These are phyloP conservation scores for Seladonia tumulorum DNA, from an alignment of 2,888 invertebrate genomes.

Conservation along the genomic window DNA sequence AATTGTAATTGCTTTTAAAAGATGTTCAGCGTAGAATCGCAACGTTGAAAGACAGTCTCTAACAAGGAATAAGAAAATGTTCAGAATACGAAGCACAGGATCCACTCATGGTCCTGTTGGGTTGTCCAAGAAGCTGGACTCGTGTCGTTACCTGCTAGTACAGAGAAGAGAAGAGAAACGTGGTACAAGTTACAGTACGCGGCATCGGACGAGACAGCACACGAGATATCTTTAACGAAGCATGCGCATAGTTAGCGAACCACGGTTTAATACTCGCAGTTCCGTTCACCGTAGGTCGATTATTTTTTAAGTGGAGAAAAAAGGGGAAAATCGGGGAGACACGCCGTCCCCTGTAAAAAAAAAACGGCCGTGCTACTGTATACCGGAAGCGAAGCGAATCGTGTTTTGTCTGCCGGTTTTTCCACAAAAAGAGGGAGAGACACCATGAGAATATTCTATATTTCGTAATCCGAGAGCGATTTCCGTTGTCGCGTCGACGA, in stretches of 20 bases:
- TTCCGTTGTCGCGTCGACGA: conserved; percentile 36
- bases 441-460: not conserved
- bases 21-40: not conserved
- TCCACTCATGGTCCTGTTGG: not conserved
- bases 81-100: not conserved
- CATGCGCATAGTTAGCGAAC: conserved; percentile 41
- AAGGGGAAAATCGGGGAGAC: conserved; percentile 12
- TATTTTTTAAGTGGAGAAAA: conserved; percentile 47
- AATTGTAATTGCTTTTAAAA: not conserved
- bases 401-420: conserved; percentile 5
- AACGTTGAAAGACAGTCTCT: not conserved
- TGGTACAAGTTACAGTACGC: conserved; percentile 32
- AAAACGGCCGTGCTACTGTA: conserved; percentile 49
- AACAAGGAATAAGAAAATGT: not conserved
- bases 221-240: conserved; percentile 32
- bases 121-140: not conserved
- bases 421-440: not conserved
- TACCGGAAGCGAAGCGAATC: conserved; percentile 13
- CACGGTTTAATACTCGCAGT: conserved; percentile 49
- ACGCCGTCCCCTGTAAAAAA: conserved; percentile 1
- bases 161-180: conserved; percentile 1
- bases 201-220: conserved; percentile 21
- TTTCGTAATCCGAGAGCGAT: conserved; percentile 9
- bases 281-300: conserved; percentile 48
- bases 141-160: not conserved